phyloP scores from a whole-genome alignment of 2,113 vertebrate genomes.

The Psilopsiagon aymara region DNA sequence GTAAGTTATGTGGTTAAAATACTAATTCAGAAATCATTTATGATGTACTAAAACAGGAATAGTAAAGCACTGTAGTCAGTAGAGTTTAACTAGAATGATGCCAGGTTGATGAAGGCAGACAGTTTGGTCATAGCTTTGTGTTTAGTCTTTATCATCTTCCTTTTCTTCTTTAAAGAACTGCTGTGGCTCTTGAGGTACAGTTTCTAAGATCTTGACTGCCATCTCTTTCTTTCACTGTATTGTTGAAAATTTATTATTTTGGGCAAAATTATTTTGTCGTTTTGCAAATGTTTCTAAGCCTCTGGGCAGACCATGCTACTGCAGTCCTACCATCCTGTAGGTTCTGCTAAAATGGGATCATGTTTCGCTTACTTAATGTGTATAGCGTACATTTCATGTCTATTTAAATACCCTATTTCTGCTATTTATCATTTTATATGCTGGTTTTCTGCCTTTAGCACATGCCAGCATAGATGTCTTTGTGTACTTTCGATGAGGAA shows the following conservation, averaged over 20 bases:
- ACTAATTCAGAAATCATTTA: background rate
- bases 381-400: background rate
- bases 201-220: background rate
- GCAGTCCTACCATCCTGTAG: background rate
- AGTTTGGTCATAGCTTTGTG: background rate
- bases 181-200: background rate
- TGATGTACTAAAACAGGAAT: background rate
- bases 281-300: background rate
- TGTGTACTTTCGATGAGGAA: slow-evolving; percentile 1
- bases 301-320: background rate
- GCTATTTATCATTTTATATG: background rate
- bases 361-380: background rate
- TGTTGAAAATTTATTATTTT: background rate
- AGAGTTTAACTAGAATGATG: background rate
- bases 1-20: background rate
- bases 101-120: background rate
- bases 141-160: background rate
- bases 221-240: background rate
- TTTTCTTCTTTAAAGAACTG: background rate
- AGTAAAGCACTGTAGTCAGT: background rate
- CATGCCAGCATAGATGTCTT: background rate
- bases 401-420: slow-evolving; percentile 10
- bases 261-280: background rate
- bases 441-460: background rate
- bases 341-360: background rate